Evolutionary conservation across 2,888 invertebrate genomes (phyloP).

Genomic region (Erynnis tages): DNA sequence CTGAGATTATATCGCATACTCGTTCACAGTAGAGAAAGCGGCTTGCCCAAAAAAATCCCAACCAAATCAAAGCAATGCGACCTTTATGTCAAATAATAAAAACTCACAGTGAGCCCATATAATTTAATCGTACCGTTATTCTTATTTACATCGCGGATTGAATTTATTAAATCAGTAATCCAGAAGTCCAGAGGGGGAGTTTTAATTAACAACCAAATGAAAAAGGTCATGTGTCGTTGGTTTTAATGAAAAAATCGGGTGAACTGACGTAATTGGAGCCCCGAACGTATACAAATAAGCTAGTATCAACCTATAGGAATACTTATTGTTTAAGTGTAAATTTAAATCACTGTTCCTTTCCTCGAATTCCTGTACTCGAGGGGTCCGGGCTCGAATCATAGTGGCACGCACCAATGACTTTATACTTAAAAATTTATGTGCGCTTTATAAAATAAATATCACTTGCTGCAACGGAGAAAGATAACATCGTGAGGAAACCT

Average conservation of each 20-base stretch:
- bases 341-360: too few relatives aligned
- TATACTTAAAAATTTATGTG: too few relatives aligned
- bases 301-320: too few relatives aligned
- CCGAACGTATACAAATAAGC: too few relatives aligned
- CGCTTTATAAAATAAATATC: too few relatives aligned
- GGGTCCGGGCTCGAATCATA: too few relatives aligned
- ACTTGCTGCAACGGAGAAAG: too few relatives aligned
- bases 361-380: too few relatives aligned
- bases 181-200: conserved; percentile 45
- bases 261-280: conserved; percentile 22
- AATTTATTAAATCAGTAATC: conserved; percentile 49
- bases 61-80: conserved; percentile 19
- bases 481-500: too few relatives aligned
- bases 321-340: too few relatives aligned
- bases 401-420: too few relatives aligned
- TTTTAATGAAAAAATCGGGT: conserved; percentile 40
- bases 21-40: not conserved
- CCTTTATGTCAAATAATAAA: conserved; percentile 18
- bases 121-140: conserved; percentile 27
- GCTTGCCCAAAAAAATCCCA: not conserved
- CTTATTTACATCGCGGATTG: conserved; percentile 39
- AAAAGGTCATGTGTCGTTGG: conserved; percentile 40
- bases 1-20: too few relatives aligned
- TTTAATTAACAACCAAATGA: conserved; percentile 55
- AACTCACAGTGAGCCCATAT: conserved; percentile 12